Base-by-base conservation (phyloP, 2,888 invertebrate genomes). In the Ceramica pisi region DNA sequence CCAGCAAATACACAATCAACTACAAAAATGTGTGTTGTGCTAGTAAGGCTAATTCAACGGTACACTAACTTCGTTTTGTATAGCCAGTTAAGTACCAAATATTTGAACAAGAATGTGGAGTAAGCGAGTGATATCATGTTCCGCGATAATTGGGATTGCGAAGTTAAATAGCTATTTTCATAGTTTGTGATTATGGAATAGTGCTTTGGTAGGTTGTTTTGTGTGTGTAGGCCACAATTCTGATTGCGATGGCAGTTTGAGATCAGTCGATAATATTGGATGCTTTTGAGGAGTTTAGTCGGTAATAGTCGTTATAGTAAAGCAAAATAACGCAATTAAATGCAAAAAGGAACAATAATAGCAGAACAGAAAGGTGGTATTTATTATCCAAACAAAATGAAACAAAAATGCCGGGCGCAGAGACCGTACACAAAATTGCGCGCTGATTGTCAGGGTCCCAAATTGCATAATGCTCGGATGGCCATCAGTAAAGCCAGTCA, bases 101-200 rank as follows among this genome's bases (percentile, higher is more conserved):
- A 83, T 83, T 81, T 81, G 56, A 75, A 75, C 71, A 75, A 80
- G 83, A 80, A 83, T 83, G 80, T 83, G 48, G 69, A 80, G 69
- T 75, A 69, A 56, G 67, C 75, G 62, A 72, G 67, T 72, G n/a
- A 61, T 71, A 68, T 79, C 66, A 80, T 66, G 75, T 71, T 60
- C 63, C 38, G 67, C 68, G 68, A 83, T 83, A 83, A 83, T 83
- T 81, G 70, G 66, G 48, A 79, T 80, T 83, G 70, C 60, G n/a
- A 63, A 71, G 46, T 69, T 71, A 71, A 78, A 80, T 62, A 48
- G 59, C 63, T 55, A 71, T 80, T 80, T 79, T 71, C 63, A 74
- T 69, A 66, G 65, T 68, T 69, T 55, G 23, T 66, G 51, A 68
- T 71, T 64, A 70, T 50, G 44, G 61, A 66, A 53, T n/a, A 31